Evolutionary conservation across 2,113 vertebrate species (phyloP), one percentile per base, ranked within the genome.

Genomic region (Agapornis roseicollis): DNA sequence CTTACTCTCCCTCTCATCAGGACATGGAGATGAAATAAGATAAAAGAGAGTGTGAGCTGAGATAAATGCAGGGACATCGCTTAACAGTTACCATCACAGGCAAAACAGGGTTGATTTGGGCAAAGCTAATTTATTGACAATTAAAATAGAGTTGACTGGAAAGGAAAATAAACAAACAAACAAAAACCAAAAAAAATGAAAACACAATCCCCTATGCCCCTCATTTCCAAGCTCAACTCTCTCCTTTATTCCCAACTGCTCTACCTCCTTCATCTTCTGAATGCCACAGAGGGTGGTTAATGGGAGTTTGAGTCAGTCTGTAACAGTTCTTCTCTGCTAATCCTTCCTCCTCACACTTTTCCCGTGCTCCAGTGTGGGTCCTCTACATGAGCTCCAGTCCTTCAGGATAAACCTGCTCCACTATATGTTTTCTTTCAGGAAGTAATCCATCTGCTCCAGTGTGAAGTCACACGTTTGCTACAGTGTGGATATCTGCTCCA

Each of bases 161-260:
- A 80, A 88, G 16, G 8, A 71, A 27, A 6, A 73, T 72, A 72
- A 14, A 8, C 35, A 47, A n/a, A n/a, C n/a, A n/a, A n/a, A n/a
- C n/a, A n/a, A n/a, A n/a, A n/a, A n/a, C n/a, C n/a, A n/a, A n/a
- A n/a, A 58, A 71, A 87, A 37, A 14, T 27, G 18, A 58, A 64
- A 60, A 24, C 23, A 9, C 15, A 4, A 2, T 88, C 10, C 42
- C 29, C 68, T 7, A n/a, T 1, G 0, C 4, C 6, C 16, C 23
- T 73, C 64, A 53, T 66, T 89, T 14, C 55, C 35, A 65, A 41
- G 17, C 16, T 70, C 17, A 80, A 23, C 35, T 82, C 27, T 29
- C 13, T 10, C 44, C 39, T 50, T 89, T 12, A 7, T 46, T 74
- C 70, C 33, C 29, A 14, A 41, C 7, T 73, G 10, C 13, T 93